Conservation (phyloP, 2,888 invertebrate species). For the Masnerella sp. region DNA sequence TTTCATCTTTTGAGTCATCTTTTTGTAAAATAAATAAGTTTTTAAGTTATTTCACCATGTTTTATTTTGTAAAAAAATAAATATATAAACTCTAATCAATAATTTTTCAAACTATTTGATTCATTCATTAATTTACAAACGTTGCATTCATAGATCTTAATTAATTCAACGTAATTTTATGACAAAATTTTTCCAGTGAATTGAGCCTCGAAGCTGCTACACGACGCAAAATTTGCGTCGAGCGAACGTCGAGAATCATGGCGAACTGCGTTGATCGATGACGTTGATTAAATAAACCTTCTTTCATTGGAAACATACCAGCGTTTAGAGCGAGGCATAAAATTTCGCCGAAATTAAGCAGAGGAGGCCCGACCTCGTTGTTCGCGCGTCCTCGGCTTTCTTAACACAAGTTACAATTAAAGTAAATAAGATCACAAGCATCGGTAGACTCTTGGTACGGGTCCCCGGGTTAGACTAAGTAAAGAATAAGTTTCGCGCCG, state of each 20-base stretch:
- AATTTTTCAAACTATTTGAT: background rate
- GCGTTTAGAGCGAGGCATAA: conserved; percentile 70
- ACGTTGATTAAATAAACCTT: conserved; percentile 6
- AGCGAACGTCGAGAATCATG: conserved; percentile 32
- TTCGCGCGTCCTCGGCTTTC: conserved; percentile 70
- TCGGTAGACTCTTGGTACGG: conserved; percentile 68
- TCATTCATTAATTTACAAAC: too few species aligned
- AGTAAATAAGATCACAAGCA: conserved; percentile 77
- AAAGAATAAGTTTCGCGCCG: conserved; percentile 61
- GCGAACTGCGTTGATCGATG: conserved; percentile 15
- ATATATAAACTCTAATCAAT: too few species aligned
- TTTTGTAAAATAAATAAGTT: too few species aligned
- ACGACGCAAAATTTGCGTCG: conserved; percentile 52
- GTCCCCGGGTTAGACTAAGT: conserved; percentile 72
- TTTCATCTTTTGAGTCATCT: too few species aligned
- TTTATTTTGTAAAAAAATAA: too few species aligned
- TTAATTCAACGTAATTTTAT: conserved; percentile 14
- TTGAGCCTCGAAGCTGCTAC: conserved; percentile 52
- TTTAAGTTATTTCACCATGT: too few species aligned
- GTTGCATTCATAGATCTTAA: too few species aligned
- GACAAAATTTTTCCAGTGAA: conserved; percentile 19
- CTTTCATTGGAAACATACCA: conserved; percentile 1
- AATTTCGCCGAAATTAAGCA: conserved; percentile 70
- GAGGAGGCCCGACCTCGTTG: conserved; percentile 69
- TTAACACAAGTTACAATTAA: conserved; percentile 64